Evolutionary conservation across 2,888 invertebrate species (phyloP).

Genomic region (Metellina segmentata): DNA sequence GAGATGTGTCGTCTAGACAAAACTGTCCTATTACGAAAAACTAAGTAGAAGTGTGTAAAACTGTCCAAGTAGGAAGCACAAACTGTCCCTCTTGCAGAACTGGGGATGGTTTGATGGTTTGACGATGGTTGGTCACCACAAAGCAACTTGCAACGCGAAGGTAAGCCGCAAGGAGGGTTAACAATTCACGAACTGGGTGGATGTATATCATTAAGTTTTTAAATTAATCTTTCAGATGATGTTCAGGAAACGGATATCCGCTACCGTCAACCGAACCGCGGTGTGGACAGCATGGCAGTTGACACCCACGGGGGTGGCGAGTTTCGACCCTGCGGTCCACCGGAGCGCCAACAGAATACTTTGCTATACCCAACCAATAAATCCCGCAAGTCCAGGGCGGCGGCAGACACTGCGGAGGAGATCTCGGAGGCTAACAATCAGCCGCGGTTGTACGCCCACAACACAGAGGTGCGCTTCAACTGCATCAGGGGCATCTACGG

Average conservation of each 20-base stretch:
- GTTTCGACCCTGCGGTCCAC: conserved; percentile 84
- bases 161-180: too few species aligned
- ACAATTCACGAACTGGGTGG: too few species aligned
- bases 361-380: conserved; percentile 82
- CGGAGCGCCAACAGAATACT: conserved; percentile 89
- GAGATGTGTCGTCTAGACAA: too few species aligned
- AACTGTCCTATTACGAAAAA: too few species aligned
- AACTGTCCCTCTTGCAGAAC: too few species aligned
- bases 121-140: too few species aligned
- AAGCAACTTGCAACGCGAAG: too few species aligned
- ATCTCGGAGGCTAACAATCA: not conserved
- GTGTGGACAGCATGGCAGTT: conserved; percentile 79
- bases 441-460: conserved; percentile 84
- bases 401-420: not conserved
- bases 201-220: too few species aligned
- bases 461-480: conserved; percentile 90
- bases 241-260: conserved; percentile 78
- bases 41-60: too few species aligned
- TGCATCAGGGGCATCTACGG: conserved; percentile 89
- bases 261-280: conserved; percentile 67
- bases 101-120: too few species aligned
- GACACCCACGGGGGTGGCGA: conserved; percentile 81
- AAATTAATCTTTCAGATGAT: conserved; percentile 66
- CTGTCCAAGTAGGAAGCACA: too few species aligned
- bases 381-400: not conserved